A percentile compares a stretch with the other conserved stretches of the same genome.
Conservation (phyloP, 2,888 invertebrate genomes). For the Hypsopygia costalis region DNA sequence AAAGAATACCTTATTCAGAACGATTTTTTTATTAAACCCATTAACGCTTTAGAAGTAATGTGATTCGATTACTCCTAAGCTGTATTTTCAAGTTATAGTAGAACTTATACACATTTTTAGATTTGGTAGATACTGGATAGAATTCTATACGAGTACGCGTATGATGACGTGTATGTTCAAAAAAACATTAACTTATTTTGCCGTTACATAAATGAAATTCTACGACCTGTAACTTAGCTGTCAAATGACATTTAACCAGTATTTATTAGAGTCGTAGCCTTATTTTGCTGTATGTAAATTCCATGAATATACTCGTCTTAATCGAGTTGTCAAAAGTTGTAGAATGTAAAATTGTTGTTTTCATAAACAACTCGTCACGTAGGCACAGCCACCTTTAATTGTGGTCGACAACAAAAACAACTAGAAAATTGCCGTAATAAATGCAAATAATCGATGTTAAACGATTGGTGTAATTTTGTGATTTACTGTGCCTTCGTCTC, state of each 20-base stretch:
- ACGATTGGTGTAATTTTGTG: not conserved
- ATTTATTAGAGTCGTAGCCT: not conserved
- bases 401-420: not conserved
- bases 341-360: slow-evolving; percentile 2
- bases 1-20: too few species aligned
- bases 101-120: too few species aligned
- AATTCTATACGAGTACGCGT: too few species aligned
- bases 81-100: too few species aligned
- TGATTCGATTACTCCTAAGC: too few species aligned
- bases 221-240: not conserved
- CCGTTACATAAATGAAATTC: too few species aligned
- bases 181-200: too few species aligned
- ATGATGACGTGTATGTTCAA: too few species aligned
- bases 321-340: slow-evolving; percentile 3
- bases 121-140: too few species aligned
- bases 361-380: not conserved
- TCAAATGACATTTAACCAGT: not conserved
- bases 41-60: too few species aligned
- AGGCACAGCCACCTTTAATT: slow-evolving; percentile 2
- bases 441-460: not conserved
- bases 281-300: not conserved
- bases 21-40: too few species aligned
- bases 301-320: not conserved
- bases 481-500: too few species aligned
- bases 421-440: not conserved